Evolutionary conservation across 2,113 vertebrate genomes (phyloP), one percentile per base, ranked within the genome.

Genomic region (Coturnix japonica): DNA sequence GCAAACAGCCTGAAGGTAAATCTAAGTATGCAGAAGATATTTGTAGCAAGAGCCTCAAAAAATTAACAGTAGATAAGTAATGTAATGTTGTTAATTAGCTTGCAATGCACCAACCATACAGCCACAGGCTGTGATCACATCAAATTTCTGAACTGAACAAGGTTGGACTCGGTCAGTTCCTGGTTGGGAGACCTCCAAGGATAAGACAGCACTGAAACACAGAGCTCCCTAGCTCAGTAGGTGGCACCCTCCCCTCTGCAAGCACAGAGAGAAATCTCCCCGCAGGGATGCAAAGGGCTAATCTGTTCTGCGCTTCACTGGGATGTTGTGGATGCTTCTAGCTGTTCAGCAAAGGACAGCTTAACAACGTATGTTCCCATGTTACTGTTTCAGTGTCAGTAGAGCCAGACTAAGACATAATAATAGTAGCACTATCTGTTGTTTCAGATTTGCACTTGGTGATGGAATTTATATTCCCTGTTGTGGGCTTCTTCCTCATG

Each of bases 21-120:
- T 88, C 67, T 65, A 79, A 93, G 56, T 47, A 89, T 71, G 79
- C 73, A 86, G 70, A 93, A 92, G 75, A 51, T 93, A 92, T 65
- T 67, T 61, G 70, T 57, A 89, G 47, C 0, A 0, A 92, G 31
- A 87, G 65, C 11, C 39, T 85, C 1, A 9, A 31, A 77, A 41
- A 63, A 31, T 37, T 25, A 89, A 64, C 54, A 65, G 84, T 49
- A 54, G 59, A 31, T 85, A 76, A 91, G 66, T 84, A 76, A 90
- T 73, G 67, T 74, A 78, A 85, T 64, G 57, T 46, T 92, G 85
- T 81, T 94, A 96, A 96, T 94, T 95, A 94, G 59, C 60, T 91
- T 94, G 88, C 57, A 63, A 35, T 78, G 54, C 66, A 85, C 20
- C 81, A 92, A 56, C 72, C 64, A 31, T 9, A 59, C 54, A 67